Percentiles rank a stretch among this genome's conserved stretches.
Conservation (phyloP, 2,113 vertebrate species). For the Gasterosteus nipponicus region DNA sequence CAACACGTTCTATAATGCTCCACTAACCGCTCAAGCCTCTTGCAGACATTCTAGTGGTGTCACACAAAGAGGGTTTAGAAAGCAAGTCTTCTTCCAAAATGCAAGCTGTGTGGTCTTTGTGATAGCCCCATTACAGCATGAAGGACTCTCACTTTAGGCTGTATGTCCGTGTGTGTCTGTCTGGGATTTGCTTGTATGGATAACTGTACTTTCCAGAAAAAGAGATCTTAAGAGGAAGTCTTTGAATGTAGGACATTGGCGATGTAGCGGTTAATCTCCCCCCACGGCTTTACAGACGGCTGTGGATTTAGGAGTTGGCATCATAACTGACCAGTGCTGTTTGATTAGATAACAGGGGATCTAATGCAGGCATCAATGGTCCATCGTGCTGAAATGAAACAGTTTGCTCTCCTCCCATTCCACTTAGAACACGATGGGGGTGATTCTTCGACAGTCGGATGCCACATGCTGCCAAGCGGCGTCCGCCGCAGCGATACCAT, state of each 20-base stretch:
- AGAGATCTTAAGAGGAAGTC: slow-evolving; percentile 79
- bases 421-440: slow-evolving; percentile 75
- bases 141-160: slow-evolving; percentile 78
- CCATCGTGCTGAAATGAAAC: slow-evolving; percentile 76
- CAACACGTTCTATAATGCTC: slow-evolving; percentile 58
- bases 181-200: slow-evolving; percentile 73
- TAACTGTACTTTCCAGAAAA: slow-evolving; percentile 78
- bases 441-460: slow-evolving; percentile 72
- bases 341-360: slow-evolving; percentile 84
- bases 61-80: slow-evolving; percentile 71
- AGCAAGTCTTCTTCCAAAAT: slow-evolving; percentile 79
- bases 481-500: slow-evolving; percentile 64
- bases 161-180: slow-evolving; percentile 67
- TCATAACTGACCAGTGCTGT: slow-evolving; percentile 81
- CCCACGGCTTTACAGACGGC: slow-evolving; percentile 79
- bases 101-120: slow-evolving; percentile 81
- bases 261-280: slow-evolving; percentile 79
- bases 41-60: slow-evolving; percentile 70
- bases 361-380: slow-evolving; percentile 77
- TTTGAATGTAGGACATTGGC: slow-evolving; percentile 81
- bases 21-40: slow-evolving; percentile 54
- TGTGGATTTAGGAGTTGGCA: slow-evolving; percentile 81
- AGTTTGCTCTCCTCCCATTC: slow-evolving; percentile 70
- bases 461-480: slow-evolving; percentile 72
- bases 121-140: slow-evolving; percentile 79